Base-by-base conservation (phyloP, 2,888 invertebrate species). In the Drosophila diplacantha region DNA sequence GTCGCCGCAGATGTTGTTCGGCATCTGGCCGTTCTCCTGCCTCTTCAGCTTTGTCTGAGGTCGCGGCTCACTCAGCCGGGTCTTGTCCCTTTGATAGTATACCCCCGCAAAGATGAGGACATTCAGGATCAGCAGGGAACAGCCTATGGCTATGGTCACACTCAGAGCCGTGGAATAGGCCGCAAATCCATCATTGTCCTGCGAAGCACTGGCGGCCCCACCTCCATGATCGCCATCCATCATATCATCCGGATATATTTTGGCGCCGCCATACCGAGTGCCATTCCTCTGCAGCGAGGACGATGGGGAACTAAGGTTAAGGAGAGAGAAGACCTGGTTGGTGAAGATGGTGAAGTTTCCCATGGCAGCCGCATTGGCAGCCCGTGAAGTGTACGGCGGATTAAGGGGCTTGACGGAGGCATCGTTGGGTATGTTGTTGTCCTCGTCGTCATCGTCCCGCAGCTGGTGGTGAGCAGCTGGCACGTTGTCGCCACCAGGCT, bases 101-200 rank as follows among this genome's bases (percentile, higher is more conserved):
- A 97, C 96, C 5, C 96, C 97, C 54, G 97, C 97, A 85, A 97
- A 97, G 84, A 98, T 96, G 29, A 97, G 90, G 44, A 97, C 95
- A 86, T 98, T 98, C 5, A 98, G 90, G 81, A 97, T 96, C 22
- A 98, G 91, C 62, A 98, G 89, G 5, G 96, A 96, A 85, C 97
- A 96, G 37, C 98, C 98, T 71, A 98, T 96, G 47, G 97, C 97
- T 76, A 98, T 96, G 18, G 96, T 97, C 0, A 96, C 96, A 87
- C 96, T 96, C 14, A 97, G 89, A 3, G 96, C 96, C 5, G 96
- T 96, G 0, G 95, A 95, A 83, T 96, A 96, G 1, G 95, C 95
- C 1, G 96, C 95, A 80, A 96, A 96, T 2, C 95, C 95, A 72
- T 95, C 95, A 73, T 94, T 95, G 85, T 95, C 95, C n/a, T 93